Evolutionary conservation across 2,113 vertebrate species (phyloP), one percentile per base, ranked within the genome.

Genomic region (Tricholaema leucomelas): DNA sequence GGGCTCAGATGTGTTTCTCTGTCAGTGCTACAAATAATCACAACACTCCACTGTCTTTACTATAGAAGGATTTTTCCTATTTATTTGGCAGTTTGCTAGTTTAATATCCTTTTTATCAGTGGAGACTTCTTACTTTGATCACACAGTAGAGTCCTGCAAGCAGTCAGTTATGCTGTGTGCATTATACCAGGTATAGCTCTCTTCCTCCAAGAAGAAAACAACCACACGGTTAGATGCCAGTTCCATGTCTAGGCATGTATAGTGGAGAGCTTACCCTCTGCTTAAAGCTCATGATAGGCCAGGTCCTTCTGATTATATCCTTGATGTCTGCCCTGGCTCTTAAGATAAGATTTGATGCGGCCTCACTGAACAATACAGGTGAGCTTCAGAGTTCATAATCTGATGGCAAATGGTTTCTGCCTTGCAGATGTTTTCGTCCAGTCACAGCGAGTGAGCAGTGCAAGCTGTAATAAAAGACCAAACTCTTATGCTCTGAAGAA

Each of bases 301-400:
- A 66, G 63, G 87, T 92, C 50, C 61, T 88, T 60, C 42, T 84
- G 66, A 78, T 87, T 88, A 69, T 36, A 84, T 35, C 38, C 38
- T 54, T 90, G 82, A 90, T 4, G 16, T 86, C 69, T 92, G 40
- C n/a, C n/a, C 69, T 78, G 48, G 35, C 75, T 86, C 73, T 81
- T 65, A 92, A 91, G 90, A 67, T 88, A 74, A 93, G 82, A 78
- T 86, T 78, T 93, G 21, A 27, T 85, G 55, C 50, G 33, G 55
- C 76, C 73, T 44, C 3, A 0, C 17, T 85, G 76, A 83, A 61
- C 54, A 81, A 83, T 52, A 25, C 11, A 24, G 9, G 72, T 60
- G 65, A 94, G n/a, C 38, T 58, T 63, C 2, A 8, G 36, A 83
- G 38, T 61, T 5, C 83, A 35, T 12, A 67, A 85, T 31, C 13